Evolutionary conservation across 2,113 vertebrate genomes (phyloP).

Genomic region (Xiphophorus maculatus): DNA sequence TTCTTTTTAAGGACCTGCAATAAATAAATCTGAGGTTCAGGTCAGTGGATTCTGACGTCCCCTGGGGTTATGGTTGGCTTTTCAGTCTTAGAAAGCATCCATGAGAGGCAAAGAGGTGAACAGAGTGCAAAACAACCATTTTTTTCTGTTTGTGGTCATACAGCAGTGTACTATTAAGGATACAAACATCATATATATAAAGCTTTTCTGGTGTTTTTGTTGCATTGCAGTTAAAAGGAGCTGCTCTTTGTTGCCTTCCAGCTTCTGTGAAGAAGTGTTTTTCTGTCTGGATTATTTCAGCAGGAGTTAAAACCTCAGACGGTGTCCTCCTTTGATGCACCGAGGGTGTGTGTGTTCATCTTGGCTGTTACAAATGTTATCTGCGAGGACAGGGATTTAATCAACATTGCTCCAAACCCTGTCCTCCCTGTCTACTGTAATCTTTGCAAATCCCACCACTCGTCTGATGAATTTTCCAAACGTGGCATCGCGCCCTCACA

Average conservation of each 20-base stretch:
- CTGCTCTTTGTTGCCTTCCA: not conserved
- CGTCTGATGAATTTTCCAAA: conserved; percentile 61
- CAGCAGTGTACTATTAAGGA: not conserved
- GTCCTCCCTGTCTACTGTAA: conserved; percentile 45
- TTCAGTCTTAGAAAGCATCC: conserved; percentile 27
- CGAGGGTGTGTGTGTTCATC: conserved; percentile 40
- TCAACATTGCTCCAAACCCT: conserved; percentile 38
- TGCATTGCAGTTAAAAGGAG: no score
- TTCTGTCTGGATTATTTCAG: conserved; percentile 5
- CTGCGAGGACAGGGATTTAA: conserved; percentile 44
- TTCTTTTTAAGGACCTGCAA: conserved; percentile 25
- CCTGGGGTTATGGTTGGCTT: conserved; percentile 24
- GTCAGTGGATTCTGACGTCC: conserved; percentile 24
- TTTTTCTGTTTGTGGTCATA: conserved; percentile 5
- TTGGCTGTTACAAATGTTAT: conserved; percentile 36
- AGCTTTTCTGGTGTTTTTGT: not conserved
- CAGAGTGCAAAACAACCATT: conserved; percentile 2
- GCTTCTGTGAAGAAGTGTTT: conserved; percentile 13
- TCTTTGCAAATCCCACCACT: conserved; percentile 66
- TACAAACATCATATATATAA: not conserved
- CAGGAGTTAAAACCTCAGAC: conserved; percentile 18
- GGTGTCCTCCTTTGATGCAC: conserved; percentile 10
- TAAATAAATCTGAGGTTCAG: conserved; percentile 32
- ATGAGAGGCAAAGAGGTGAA: conserved; percentile 21
- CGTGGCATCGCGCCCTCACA: conserved; percentile 24